Evolutionary conservation across 2,113 vertebrate species (phyloP), one percentile per base, ranked within the genome.

Genomic region (Larimichthys crocea): DNA sequence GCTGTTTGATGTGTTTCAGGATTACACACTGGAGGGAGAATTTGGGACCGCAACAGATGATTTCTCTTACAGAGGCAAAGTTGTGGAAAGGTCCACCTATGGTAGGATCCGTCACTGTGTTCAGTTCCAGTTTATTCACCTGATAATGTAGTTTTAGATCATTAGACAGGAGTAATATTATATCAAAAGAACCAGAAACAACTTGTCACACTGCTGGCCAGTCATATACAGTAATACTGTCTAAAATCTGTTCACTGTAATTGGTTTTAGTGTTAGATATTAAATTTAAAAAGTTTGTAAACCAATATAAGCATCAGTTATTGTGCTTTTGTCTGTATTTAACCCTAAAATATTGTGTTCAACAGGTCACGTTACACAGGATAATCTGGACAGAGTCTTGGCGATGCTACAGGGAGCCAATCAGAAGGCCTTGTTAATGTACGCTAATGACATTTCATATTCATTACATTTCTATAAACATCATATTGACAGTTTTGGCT

Each of bases 331-430:
- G 19, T 22, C 49, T 79, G 17, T 40, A 40, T 56, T 24, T 56
- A 8, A 64, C 7, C 22, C 11, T 70, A 3, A 79, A 72, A 52
- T 44, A 49, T n/a, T 70, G 48, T 77, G 10, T 84, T 71, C 85
- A 89, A 35, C 89, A 99, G 98, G 91, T 92, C 98, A 99, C 16
- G 93, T 99, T 79, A 98, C 96, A 3, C 93, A 87, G 88, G 98
- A 98, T 80, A 97, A 96, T 81, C 89, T 99, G 85, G 97, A 99
- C 49, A 94, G 90, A 77, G 95, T 99, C 55, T 88, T 99, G 0
- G 95, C 97, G 1, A 90, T 98, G 91, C 95, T 99, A 91, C 96
- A 99, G 83, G 98, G 98, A 88, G 94, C 93, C 84, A 96, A 99
- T 89, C 97, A 97, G 76, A 99, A 97, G 91, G 95, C 98, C 2